Base-by-base conservation (phyloP, 2,888 invertebrate genomes). In the Nephrotoma flavescens region DNA sequence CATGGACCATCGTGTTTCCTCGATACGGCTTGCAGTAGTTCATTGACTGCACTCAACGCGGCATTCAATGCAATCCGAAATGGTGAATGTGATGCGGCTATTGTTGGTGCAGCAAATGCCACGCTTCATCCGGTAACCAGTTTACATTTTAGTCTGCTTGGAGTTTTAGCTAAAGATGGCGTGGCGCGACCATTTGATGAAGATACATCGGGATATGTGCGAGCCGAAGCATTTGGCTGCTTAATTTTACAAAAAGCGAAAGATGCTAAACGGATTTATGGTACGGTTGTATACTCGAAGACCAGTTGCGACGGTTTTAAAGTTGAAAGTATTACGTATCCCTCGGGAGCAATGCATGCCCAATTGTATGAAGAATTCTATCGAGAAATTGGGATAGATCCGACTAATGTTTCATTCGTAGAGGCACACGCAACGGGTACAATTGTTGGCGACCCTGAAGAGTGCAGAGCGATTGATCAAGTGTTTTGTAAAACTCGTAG, bases 11-110 rank as follows among this genome's bases (percentile, higher is more conserved):
- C 97, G 6, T 97, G 95, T 92, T 94, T 96, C 0, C 93, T 97
- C 11, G 98, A 99, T 92, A 97, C 98, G 0, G 98, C 98, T 0
- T 99, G 98, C 91, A 97, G 97, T n/a, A 98, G 98, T 87, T 96
- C 97, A 7, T 93, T 98, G 88, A 95, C 96, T 89, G 98, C 98
- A 0, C 88, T 98, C 87, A 97, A 98, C 89, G 95, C 96, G 88
- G 97, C 96, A 12, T 96, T 95, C 90, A 93, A 93, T 86, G 94
- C 96, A 0, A 94, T 98, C 85, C 92, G 96, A 45, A 94, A 94
- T 88, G 97, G 97, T 0, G 94, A 95, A 88, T 97, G 97, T 89
- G 98, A 99, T 88, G 93, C 95, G 0, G 98, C 98, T 0, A 94
- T 99, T 86, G 97, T 99, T 4, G 97, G 96, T 5, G 98, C 97